phyloP scores from a whole-genome alignment of 92 coral and sea anemone species.

The Muricea muricata region DNA sequence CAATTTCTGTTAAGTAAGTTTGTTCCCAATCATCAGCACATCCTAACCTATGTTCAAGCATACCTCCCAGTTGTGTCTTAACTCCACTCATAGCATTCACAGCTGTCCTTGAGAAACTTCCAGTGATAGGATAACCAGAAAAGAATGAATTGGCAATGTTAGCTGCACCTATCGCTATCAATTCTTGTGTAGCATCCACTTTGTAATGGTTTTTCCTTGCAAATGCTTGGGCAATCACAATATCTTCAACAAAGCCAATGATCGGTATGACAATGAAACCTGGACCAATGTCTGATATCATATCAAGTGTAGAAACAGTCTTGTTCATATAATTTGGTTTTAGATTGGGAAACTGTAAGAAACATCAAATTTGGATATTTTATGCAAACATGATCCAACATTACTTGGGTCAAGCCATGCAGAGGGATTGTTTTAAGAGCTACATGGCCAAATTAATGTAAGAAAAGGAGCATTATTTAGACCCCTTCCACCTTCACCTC shows the following conservation, averaged over 20 bases:
- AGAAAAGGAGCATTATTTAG: too few relatives aligned
- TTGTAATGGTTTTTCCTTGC: conserved; percentile 38
- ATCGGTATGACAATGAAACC: conserved; percentile 33
- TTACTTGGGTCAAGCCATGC: too few relatives aligned
- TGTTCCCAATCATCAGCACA: too few relatives aligned
- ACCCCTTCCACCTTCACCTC: too few relatives aligned
- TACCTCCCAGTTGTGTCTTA: conserved; percentile 34
- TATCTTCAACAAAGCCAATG: conserved; percentile 42
- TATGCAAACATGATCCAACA: too few relatives aligned
- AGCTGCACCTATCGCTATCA: conserved; percentile 24
- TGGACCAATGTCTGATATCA: conserved; percentile 31
- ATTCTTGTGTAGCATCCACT: conserved; percentile 35
- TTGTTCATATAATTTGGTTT: background rate
- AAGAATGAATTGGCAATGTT: conserved; percentile 32
- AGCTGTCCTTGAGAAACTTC: conserved; percentile 32
- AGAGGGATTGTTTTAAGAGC: too few relatives aligned
- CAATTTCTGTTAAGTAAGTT: background rate
- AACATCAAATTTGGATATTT: background rate
- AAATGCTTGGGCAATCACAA: conserved; percentile 41
- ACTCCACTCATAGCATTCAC: conserved; percentile 32
- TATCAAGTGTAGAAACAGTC: conserved; percentile 20
- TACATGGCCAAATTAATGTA: too few relatives aligned
- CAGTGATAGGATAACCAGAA: conserved; percentile 42
- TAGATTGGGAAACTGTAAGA: conserved; percentile 14
- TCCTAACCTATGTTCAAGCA: too few relatives aligned